Evolutionary conservation across 1,140 invertebrate species (phyloP), one percentile per base, ranked within the genome.

Genomic region (Rhopalosiphum maidis): DNA sequence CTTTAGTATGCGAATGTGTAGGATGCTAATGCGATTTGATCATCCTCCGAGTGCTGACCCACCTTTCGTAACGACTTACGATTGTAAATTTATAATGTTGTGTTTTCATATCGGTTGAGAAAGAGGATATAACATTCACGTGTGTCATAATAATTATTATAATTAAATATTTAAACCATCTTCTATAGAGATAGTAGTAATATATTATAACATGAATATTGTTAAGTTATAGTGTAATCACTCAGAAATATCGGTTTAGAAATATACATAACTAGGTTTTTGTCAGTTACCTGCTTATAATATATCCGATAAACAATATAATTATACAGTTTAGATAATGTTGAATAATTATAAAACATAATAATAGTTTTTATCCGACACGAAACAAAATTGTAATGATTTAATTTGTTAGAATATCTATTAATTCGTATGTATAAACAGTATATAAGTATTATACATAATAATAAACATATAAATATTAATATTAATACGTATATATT

Each of bases 61-160:
- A 89, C 87, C 87, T 89, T 89, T 89, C 51, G 21, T 89, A 55
- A 41, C 48, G 87, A 89, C 54, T 89, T 55, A 55, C 48, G 87
- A 55, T 89, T 89, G 87, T 55, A 89, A 55, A 89, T 54, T 88
- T 88, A 89, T 55, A 54, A 37, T 55, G n/a, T 89, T 35, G 87
- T 55, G 48, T 89, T 54, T 89, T 89, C 54, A 51, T 25, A 37
- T 89, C 87, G 87, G 87, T 55, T 55, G 35, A 89, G 87, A 54
- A 89, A 89, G n/a, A 54, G n/a, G n/a, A 54, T 89, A 88, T 8
- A 46, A 25, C 35, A 46, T 51, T 35, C 22, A 54, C 87, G 87
- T 89, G 35, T 54, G 35, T 54, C 51, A 37, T 87, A n/a, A 87
- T 89, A 89, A 89, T 89, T 89, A 89, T 89, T 89, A 89, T 89